Conservation (phyloP, 2,797 vertebrate genomes). For the Myotis vivesi region DNA sequence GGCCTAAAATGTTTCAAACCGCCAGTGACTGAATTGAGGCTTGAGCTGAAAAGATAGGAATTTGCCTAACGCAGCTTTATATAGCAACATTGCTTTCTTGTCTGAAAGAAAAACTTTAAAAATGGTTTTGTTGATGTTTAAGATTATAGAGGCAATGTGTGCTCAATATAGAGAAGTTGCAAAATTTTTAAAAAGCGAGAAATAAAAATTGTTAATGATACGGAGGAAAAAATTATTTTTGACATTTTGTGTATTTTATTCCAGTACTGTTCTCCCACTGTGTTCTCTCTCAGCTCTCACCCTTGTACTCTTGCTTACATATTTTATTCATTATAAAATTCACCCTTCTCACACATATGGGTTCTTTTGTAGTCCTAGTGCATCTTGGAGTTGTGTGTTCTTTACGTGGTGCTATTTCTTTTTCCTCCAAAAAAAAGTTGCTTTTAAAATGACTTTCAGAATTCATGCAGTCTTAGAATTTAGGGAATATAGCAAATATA, state of each 20-base stretch:
- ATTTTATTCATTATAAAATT: conserved; percentile 13
- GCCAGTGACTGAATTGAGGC: background rate
- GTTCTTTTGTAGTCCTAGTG: conserved; percentile 22
- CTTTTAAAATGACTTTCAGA: conserved; percentile 65
- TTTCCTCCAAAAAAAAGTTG: conserved; percentile 50
- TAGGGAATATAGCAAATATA: conserved; percentile 11
- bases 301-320: fast-evolving
- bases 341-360: background rate
- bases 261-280: background rate
- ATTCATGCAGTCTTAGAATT: conserved; percentile 56
- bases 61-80: background rate
- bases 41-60: background rate
- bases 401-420: conserved; percentile 59
- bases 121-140: conserved; percentile 7
- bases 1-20: background rate
- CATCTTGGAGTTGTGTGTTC: background rate
- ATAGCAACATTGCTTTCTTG: background rate
- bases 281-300: background rate
- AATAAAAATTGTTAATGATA: background rate
- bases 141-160: background rate
- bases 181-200: background rate
- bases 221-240: background rate
- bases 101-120: background rate
- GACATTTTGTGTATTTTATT: background rate
- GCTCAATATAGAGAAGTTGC: background rate